phyloP scores from a whole-genome alignment of 2,888 invertebrate species.

The Trimorus sp. region DNA sequence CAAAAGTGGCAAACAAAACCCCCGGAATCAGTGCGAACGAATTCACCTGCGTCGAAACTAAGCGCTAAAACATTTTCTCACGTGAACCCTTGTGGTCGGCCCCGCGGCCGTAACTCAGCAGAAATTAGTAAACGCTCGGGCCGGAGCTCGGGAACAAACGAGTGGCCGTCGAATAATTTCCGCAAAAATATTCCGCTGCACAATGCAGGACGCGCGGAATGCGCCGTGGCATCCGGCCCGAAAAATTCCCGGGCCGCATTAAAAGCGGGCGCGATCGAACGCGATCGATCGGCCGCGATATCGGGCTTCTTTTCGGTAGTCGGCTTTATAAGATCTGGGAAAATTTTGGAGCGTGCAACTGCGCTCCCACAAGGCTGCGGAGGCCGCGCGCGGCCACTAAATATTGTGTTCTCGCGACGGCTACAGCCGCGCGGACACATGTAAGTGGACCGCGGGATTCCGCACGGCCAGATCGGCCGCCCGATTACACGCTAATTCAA shows the following conservation, averaged over 20 bases:
- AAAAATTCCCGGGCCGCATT: conserved; percentile 61
- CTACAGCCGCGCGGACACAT: conserved; percentile 80
- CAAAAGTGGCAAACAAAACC: too few relatives aligned
- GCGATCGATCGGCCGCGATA: conserved; percentile 63
- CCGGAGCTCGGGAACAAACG: conserved; percentile 53
- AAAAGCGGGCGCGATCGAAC: conserved; percentile 60
- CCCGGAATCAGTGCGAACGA: too few relatives aligned
- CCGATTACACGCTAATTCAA: conserved; percentile 82
- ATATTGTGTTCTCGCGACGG: conserved; percentile 81
- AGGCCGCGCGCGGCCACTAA: conserved; percentile 74
- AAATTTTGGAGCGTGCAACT: conserved; percentile 70
- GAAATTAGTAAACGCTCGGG: conserved; percentile 60
- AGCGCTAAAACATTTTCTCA: conserved; percentile 9
- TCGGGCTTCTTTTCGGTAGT: conserved; percentile 63
- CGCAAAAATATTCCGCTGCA: conserved; percentile 55
- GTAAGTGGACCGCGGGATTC: conserved; percentile 80
- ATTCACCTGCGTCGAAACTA: too few relatives aligned
- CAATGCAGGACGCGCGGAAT: conserved; percentile 57
- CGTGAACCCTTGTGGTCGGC: not conserved
- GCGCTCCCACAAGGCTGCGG: conserved; percentile 67
- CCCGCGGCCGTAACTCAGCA: conserved; percentile 40
- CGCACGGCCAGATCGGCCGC: conserved; percentile 80
- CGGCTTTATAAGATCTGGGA: conserved; percentile 64
- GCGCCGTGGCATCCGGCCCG: conserved; percentile 53
- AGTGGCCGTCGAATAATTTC: conserved; percentile 58